Evolutionary conservation across 2,888 invertebrate genomes (phyloP), one percentile per base, ranked within the genome.

Genomic region (Spicauda simplicius): DNA sequence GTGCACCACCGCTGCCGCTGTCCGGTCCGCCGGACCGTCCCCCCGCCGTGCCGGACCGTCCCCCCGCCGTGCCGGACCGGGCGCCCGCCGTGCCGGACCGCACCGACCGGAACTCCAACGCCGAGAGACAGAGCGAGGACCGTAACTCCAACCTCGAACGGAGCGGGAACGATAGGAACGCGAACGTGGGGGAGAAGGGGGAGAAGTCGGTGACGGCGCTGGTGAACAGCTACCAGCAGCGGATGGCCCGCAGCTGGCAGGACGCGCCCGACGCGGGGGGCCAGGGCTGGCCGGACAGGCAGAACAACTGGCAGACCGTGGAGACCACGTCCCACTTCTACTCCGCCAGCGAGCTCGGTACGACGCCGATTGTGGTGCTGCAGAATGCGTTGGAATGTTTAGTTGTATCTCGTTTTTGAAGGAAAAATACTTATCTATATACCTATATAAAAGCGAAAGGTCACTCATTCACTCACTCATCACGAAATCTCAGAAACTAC

Each of bases 161-260:
- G 25, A 61, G 64, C 11, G 57, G 33, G 20, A 62, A 25, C 8
- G 33, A 33, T 0, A 33, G 33, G 33, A 33, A 33, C 10, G 3
- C 69, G 5, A 69, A 50, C 3, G 72, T 55, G 76, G 74, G 11
- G 70, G 72, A 71, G 30, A 84, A 88, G 70, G 72, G 71, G 30
- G 84, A 88, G 70, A 85, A 87, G 62, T 90, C 90, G 0, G 93
- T 92, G 0, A 87, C 89, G 0, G 85, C 91, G 0, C 73, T 93
- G 6, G 92, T 93, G 14, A 91, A 87, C 76, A 90, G 87, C 73
- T 93, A 90, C 76, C 92, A 92, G 73, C 90, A 91, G 70, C 74
- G 87, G 19, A 86, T 89, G 84, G 74, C 78, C 2, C 80, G 83
- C 33, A 80, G 76, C 56, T 80, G 79, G 79, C 80, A 81, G 61